These are phyloP conservation scores for Campopleginae sp. DNA, from an alignment of 2,888 invertebrate species.

Conservation along the genomic window DNA sequence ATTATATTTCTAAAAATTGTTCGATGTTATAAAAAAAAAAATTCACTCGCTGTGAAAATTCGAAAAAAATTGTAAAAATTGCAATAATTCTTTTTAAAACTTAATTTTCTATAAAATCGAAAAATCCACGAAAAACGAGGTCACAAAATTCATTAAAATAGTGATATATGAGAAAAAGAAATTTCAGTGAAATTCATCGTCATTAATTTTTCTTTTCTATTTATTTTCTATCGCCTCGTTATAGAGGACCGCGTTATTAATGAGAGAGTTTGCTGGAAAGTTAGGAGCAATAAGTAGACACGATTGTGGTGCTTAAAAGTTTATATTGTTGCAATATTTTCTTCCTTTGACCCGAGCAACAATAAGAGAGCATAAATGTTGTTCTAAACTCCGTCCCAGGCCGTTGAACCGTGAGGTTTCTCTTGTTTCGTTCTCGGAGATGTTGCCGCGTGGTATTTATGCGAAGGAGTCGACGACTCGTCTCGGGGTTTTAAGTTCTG, in stretches of 20 bases:
- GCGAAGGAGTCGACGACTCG: slow-evolving; percentile 42
- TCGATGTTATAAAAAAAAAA: neutral
- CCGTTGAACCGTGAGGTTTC: slow-evolving; percentile 48
- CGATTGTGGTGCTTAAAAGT: neutral
- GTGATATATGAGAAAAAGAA: neutral
- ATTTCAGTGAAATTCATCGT: neutral
- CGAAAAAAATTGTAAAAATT: neutral
- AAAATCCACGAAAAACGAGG: neutral
- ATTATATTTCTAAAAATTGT: neutral
- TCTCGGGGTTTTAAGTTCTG: slow-evolving; percentile 9
- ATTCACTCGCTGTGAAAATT: neutral
- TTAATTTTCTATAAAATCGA: neutral
- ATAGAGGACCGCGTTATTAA: neutral
- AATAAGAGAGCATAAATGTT: neutral
- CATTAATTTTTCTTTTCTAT: neutral
- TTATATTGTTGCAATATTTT: neutral
- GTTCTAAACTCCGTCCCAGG: slow-evolving; percentile 11
- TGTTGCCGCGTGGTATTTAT: slow-evolving; percentile 30
- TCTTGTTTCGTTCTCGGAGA: slow-evolving; percentile 35
- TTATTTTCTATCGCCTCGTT: neutral
- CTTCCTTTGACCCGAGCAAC: neutral
- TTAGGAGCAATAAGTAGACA: neutral
- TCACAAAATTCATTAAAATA: neutral
- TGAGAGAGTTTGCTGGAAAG: neutral
- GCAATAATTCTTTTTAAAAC: too few relatives aligned